These are phyloP conservation scores for Eulemur rubriventer DNA, from an alignment of 2,797 vertebrate genomes.

Conservation along the genomic window DNA sequence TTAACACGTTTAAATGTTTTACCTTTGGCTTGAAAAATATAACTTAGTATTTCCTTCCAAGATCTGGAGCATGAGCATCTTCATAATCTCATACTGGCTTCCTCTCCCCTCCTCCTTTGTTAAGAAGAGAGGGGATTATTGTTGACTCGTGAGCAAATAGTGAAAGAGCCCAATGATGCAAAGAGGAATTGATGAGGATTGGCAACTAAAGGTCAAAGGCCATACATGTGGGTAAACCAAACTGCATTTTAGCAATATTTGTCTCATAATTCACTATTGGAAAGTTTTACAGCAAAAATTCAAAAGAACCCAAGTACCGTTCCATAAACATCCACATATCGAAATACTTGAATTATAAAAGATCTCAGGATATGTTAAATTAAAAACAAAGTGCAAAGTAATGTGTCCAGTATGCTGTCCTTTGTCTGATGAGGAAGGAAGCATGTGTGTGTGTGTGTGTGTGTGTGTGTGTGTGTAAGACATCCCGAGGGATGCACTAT, in stretches of 20 bases:
- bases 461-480: neutral
- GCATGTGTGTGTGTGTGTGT: neutral
- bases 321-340: neutral
- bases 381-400: neutral
- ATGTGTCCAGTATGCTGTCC: neutral
- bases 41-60: neutral
- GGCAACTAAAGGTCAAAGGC: neutral
- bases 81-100: neutral
- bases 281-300: neutral
- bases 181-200: too few species aligned
- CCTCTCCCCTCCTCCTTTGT: neutral
- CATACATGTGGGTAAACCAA: neutral
- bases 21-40: neutral
- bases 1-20: neutral
- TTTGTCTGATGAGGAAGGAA: neutral
- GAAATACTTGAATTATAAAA: neutral
- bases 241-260: neutral
- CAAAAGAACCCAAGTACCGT: neutral
- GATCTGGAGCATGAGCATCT: neutral
- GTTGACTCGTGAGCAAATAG: rapidly evolving
- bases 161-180: rapidly evolving
- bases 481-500: too few species aligned
- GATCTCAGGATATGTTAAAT: neutral
- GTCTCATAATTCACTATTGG: neutral
- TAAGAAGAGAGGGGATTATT: neutral